Evolutionary conservation across 1,140 invertebrate genomes (phyloP).

Genomic region (Trichonephila clavipes): DNA sequence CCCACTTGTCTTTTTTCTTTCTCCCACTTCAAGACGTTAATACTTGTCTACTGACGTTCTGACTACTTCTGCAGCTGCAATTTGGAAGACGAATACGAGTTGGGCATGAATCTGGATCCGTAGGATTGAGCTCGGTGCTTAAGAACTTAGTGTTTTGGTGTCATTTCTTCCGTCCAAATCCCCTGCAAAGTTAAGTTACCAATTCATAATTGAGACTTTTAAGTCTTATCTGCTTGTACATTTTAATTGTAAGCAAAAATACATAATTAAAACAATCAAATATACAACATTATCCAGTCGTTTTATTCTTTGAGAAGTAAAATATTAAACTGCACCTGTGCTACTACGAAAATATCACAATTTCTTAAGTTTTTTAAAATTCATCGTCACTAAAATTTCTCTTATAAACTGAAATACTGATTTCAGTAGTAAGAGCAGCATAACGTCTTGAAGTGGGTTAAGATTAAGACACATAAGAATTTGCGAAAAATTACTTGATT

Average conservation of each 20-base stretch:
- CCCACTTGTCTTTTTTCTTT: constrained; percentile 42
- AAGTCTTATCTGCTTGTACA: constrained; percentile 38
- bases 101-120: constrained; percentile 52
- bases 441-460: constrained; percentile 30
- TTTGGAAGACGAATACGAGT: constrained; percentile 16
- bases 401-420: not conserved
- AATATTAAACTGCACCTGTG: not conserved
- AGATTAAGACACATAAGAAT: not conserved
- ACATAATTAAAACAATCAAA: constrained; percentile 32
- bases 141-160: constrained; percentile 55
- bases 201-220: constrained; percentile 61
- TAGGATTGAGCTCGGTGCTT: constrained; percentile 27
- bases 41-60: constrained; percentile 41
- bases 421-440: not conserved
- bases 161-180: constrained; percentile 57
- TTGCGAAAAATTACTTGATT: not conserved
- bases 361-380: not conserved
- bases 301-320: not conserved
- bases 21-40: constrained; percentile 48
- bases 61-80: constrained; percentile 35
- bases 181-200: constrained; percentile 73
- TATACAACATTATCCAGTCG: not conserved
- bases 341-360: not conserved
- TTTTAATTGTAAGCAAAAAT: constrained; percentile 26
- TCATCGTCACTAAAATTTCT: not conserved